Evolutionary conservation across 2,797 vertebrate genomes (phyloP).

Genomic region (Pelobates cultripes): DNA sequence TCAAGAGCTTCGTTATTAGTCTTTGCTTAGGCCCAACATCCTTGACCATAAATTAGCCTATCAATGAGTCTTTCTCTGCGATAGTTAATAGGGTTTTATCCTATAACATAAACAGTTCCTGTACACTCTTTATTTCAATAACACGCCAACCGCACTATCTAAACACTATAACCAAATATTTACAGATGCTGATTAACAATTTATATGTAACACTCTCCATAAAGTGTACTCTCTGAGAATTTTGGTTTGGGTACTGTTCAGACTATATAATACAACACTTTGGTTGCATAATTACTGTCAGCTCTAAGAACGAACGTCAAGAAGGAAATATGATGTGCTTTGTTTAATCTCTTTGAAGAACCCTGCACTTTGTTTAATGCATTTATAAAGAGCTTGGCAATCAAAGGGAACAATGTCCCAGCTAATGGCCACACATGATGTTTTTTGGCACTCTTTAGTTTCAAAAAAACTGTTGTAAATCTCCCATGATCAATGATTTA

Average conservation of each 20-base stretch:
- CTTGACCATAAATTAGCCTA: not conserved
- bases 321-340: not conserved
- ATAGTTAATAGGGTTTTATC: slow-evolving; percentile 26
- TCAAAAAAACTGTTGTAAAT: slow-evolving; percentile 24
- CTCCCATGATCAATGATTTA: slow-evolving; percentile 20
- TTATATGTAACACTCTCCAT: slow-evolving; percentile 19
- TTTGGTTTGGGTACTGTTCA: not conserved
- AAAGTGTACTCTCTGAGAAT: slow-evolving; percentile 20
- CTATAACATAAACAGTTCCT: slow-evolving; percentile 33
- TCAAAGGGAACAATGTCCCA: not conserved
- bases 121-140: not conserved
- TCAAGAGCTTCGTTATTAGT: not conserved
- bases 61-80: slow-evolving; percentile 3
- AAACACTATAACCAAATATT: slow-evolving; percentile 52
- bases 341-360: slow-evolving; percentile 20
- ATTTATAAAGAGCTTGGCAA: not conserved
- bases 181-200: slow-evolving; percentile 40
- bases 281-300: slow-evolving; percentile 40
- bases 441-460: slow-evolving; percentile 9
- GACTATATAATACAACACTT: slow-evolving; percentile 44
- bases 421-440: slow-evolving; percentile 42
- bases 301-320: slow-evolving; percentile 5
- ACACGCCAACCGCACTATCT: slow-evolving; percentile 28
- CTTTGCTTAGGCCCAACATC: not conserved
- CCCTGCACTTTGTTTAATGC: slow-evolving; percentile 13